A percentile compares a stretch with the other conserved stretches of the same genome.
Conservation (phyloP, 2,113 vertebrate genomes). For the Amphilophus citrinellus region DNA sequence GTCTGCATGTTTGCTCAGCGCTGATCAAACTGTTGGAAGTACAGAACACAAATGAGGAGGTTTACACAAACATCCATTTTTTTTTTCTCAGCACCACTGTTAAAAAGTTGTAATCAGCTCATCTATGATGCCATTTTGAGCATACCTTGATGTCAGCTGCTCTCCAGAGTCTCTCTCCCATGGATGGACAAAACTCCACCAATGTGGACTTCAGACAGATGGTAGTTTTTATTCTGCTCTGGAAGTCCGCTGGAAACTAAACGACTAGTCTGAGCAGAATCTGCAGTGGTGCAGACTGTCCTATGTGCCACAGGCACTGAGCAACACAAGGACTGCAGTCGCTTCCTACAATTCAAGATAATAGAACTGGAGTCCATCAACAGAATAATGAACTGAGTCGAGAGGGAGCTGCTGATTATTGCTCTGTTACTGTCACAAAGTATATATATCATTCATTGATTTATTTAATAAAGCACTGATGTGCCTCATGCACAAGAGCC, state of each 20-base stretch:
- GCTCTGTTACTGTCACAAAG: neutral
- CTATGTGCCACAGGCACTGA: neutral
- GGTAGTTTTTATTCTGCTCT: neutral
- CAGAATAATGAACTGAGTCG: constrained; percentile 2
- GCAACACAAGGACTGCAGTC: neutral
- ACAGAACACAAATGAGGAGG: neutral
- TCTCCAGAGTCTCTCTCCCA: neutral
- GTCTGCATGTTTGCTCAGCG: neutral
- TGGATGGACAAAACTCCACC: neutral
- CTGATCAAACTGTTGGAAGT: neutral
- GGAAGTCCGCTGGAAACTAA: neutral
- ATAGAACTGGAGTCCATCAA: neutral
- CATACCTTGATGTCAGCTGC: neutral
- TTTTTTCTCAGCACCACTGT: neutral
- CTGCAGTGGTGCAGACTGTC: neutral
- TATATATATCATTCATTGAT: neutral
- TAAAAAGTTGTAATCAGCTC: neutral
- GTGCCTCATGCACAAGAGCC: neutral
- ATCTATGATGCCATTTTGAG: neutral
- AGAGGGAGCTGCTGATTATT: neutral
- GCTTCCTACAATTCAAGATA: neutral
- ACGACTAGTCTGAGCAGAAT: neutral
- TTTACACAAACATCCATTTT: neutral
- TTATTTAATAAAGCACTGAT: neutral
- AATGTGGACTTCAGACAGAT: neutral